phyloP scores from a whole-genome alignment of 2,113 vertebrate species.

The Anser brachyrhynchus region DNA sequence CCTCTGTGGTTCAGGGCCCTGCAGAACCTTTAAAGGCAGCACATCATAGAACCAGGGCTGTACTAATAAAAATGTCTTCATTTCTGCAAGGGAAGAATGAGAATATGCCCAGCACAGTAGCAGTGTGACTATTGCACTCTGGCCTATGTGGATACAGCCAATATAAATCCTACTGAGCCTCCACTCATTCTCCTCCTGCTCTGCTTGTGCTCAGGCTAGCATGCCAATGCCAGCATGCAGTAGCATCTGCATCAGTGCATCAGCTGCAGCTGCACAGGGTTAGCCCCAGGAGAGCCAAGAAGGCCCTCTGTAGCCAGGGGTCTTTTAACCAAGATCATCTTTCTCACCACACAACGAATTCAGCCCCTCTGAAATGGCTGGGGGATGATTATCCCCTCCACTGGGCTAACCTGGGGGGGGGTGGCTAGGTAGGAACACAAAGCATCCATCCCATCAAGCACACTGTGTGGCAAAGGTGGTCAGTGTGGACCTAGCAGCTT shows the following conservation, averaged over 20 bases:
- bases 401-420: background rate
- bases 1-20: background rate
- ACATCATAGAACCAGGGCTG: background rate
- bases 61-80: background rate
- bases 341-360: background rate
- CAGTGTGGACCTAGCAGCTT: background rate
- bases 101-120: background rate
- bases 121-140: background rate
- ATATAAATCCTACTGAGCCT: background rate
- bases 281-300: background rate
- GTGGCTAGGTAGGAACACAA: background rate
- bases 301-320: background rate
- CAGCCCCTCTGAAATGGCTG: background rate
- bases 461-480: background rate
- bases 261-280: background rate
- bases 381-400: background rate
- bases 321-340: background rate
- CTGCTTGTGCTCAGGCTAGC: background rate
- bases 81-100: background rate
- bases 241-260: background rate
- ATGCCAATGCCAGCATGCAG: rapidly evolving
- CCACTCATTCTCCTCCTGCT: background rate
- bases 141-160: background rate
- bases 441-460: background rate
- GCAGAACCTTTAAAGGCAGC: background rate